Evolutionary conservation across 2,888 invertebrate genomes (phyloP), one percentile per base, ranked within the genome.

Genomic region (Pardosa pseudoannulata): DNA sequence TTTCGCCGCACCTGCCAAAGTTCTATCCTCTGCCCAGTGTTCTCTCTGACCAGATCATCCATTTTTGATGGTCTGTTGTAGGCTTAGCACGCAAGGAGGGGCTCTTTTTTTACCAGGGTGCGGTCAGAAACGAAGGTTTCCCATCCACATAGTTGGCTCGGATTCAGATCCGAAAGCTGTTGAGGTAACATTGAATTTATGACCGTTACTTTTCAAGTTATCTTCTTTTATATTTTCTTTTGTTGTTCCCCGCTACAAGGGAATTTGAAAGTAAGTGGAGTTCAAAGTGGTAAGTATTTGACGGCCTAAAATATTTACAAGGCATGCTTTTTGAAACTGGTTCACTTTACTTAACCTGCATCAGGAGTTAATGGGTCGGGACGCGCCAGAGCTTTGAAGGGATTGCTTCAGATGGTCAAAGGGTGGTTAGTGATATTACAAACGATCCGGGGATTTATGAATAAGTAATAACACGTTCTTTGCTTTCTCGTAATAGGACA

Each of bases 1-100:
- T 62, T 68, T 56, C 46, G 46, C 39, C 78, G 72, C 83, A 85
- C 83, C 83, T 85, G 83, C 83, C 83, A 72, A 78, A 29, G 29
- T 29, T 79, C 83, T 85, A 67, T 73, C 73, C 56, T 67, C 68
- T 46, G 76, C 82, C 72, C 76, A 71, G 64, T 76, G 71, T 71
- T 31, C 70, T 56, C 56, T 27, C 70, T 36, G 41, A 2, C 32
- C 31, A 41, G 71, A 83, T 83, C 82, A 83, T 83, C 82, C 70
- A 83, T 83, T 83, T 83, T 83, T 83, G 82, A 83, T 83, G 71
- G 46, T 71, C 76, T 76, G 56, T 11, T 31, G 27, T 29, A 28
- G 56, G 31, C 64, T 41, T 39, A 70, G 71, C 83, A 85, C 83
- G 83, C 83, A 65, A 85, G 29, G 67, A 72, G 72, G 76, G 83